Evolutionary conservation across 1,140 invertebrate species (phyloP), one percentile per base, ranked within the genome.

Genomic region (Epicauta chinensis): DNA sequence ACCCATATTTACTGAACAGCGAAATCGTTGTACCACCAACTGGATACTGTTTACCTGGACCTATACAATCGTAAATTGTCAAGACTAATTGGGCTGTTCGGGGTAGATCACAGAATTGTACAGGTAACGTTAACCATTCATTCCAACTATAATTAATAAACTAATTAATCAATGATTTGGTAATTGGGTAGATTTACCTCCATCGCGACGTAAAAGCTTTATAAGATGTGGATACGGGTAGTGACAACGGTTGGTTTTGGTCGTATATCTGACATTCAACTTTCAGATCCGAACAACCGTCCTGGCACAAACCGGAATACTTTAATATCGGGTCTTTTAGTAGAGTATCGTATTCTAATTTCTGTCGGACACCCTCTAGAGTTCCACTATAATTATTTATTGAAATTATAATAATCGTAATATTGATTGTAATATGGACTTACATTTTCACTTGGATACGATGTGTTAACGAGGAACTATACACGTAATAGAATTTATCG

Each of bases 401-500:
- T 41, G 23, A 34, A 32, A 34, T 7, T 23, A 12, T n/a, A 34
- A 34, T 34, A 9, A 11, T 34, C 11, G 3, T 1, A n/a, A 12
- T 3, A n/a, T 34, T 34, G 1, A 34, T n/a, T n/a, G n/a, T n/a
- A 34, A 39, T 49, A 76, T n/a, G n/a, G n/a, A n/a, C 85, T 84
- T 80, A 93, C 91, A 97, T 89, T 82, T 97, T 97, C 61, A 97
- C 89, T 77, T 91, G 83, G 47, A 97, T 79, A 71, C 83, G 86
- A 46, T 85, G 78, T 56, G 93, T 84, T 50, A 97, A 71, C 29
- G 91, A 91, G 50, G 89, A 95, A 75, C 92, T 96, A 67, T 95
- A 93, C 16, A 96, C 86, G 71, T 88, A 89, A 65, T 82, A 80
- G 75, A 90, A 89, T 70, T 86, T 86, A 70, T 89, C 84, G 44